Base-by-base conservation (phyloP, 2,888 invertebrate species). In the Euspilapteryx auroguttella region DNA sequence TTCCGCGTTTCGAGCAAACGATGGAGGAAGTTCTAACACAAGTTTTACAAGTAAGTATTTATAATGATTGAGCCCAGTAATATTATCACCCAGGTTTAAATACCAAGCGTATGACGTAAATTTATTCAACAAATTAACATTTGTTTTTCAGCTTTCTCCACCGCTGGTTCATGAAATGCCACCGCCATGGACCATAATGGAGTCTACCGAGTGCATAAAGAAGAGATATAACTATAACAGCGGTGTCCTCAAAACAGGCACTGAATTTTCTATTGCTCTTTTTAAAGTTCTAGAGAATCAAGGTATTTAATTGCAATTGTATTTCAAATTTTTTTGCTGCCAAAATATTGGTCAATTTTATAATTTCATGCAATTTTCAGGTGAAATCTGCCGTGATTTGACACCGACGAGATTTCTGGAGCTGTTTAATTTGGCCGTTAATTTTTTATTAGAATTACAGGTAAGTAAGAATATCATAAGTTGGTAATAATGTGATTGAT, bases 371-470 rank as follows among this genome's bases (percentile, higher is more conserved):
- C 45, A 46, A 42, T 45, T 78, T 45, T 41, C 61, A 49, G 78
- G 78, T 24, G 68, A 71, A 44, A 73, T 79, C 28, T 58, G 55
- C 34, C 47, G 55, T 25, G 55, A 77, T 32, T 55, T 78, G 22
- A 47, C 59, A 30, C 79, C 80, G 23, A 42, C 50, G 33, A 63
- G 76, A 25, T 63, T 68, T 31, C 65, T 81, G 68, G 53, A 78
- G 31, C 61, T 75, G 42, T 79, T 79, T 37, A 79, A 79, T 29
- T 62, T 69, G 30, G 75, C 79, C 3, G 57, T 73, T 2, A 64
- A 78, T 37, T 44, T 81, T 29, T 55, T 80, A 11, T 62, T 63
- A 29, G 58, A 69, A 22, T 43, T 81, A 14, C 62, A 52, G 50
- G 68, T 68, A 32, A 21, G 22, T n/a, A n/a, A n/a, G n/a, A n/a